A percentile compares a stretch with the other conserved stretches of the same genome.
These are phyloP conservation scores for Calosoma granatense DNA, from an alignment of 1,140 invertebrate species.

Conservation along the genomic window DNA sequence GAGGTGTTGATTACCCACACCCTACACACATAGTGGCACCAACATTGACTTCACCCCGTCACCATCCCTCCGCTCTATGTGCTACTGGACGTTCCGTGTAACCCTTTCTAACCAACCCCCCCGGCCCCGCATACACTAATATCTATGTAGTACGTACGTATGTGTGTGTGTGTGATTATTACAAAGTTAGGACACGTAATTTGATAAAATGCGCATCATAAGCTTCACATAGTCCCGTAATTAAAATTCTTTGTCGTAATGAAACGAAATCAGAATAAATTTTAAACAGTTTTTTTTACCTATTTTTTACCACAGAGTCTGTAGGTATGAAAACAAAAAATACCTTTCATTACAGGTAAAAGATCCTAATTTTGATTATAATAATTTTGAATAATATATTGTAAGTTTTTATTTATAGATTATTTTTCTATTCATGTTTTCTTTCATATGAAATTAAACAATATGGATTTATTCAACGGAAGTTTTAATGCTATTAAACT, in stretches of 20 bases:
- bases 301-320: not conserved
- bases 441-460: too few species aligned
- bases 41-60: too few species aligned
- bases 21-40: constrained; percentile 20
- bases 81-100: not conserved
- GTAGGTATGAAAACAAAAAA: too few species aligned
- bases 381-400: too few species aligned
- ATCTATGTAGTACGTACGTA: not conserved
- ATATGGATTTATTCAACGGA: too few species aligned
- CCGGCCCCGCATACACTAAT: not conserved
- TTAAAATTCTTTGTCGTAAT: not conserved
- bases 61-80: constrained; percentile 10
- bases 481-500: too few species aligned
- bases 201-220: not conserved
- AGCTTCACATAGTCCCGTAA: not conserved
- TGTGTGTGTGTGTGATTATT: not conserved
- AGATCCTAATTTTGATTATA: too few species aligned
- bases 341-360: too few species aligned
- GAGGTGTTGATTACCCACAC: constrained; percentile 27
- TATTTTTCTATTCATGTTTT: too few species aligned
- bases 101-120: not conserved
- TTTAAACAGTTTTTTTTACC: not conserved
- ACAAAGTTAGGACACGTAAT: not conserved
- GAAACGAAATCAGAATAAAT: not conserved
- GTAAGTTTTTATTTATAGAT: too few species aligned